Percentiles rank a stretch among this genome's conserved stretches.
Conservation (phyloP, 2,888 invertebrate species). For the Balanococcus diminutus region DNA sequence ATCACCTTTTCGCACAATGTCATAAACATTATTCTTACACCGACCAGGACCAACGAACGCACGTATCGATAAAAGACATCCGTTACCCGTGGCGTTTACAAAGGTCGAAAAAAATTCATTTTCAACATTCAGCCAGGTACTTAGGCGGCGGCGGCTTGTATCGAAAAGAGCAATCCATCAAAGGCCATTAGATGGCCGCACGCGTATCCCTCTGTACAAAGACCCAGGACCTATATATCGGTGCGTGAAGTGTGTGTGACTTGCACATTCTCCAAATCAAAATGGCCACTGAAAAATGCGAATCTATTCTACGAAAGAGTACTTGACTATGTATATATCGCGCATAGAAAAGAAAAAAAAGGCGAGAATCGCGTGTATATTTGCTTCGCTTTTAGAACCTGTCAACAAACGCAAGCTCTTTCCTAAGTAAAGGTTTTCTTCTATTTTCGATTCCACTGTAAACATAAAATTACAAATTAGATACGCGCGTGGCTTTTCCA, state of each 20-base stretch:
- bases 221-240: neutral
- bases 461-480: constrained; percentile 16
- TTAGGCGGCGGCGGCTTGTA: neutral
- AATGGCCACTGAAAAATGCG: constrained; percentile 16
- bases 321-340: neutral
- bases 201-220: neutral
- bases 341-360: neutral
- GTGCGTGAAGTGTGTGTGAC: neutral
- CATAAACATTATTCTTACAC: neutral
- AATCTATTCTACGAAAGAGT: constrained; percentile 12
- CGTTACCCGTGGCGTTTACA: neutral
- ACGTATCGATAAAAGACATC: neutral
- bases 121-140: neutral
- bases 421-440: neutral
- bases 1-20: neutral
- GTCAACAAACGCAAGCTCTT: neutral
- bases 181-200: constrained; percentile 12
- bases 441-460: neutral
- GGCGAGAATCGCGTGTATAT: neutral
- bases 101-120: neutral
- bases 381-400: constrained; percentile 5
- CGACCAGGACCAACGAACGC: neutral
- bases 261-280: constrained; percentile 19
- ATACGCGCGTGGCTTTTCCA: neutral
- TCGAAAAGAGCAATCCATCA: constrained; percentile 14